Evolutionary conservation across 2,888 invertebrate species (phyloP), one percentile per base, ranked within the genome.

Genomic region (Thymelicus lineola): DNA sequence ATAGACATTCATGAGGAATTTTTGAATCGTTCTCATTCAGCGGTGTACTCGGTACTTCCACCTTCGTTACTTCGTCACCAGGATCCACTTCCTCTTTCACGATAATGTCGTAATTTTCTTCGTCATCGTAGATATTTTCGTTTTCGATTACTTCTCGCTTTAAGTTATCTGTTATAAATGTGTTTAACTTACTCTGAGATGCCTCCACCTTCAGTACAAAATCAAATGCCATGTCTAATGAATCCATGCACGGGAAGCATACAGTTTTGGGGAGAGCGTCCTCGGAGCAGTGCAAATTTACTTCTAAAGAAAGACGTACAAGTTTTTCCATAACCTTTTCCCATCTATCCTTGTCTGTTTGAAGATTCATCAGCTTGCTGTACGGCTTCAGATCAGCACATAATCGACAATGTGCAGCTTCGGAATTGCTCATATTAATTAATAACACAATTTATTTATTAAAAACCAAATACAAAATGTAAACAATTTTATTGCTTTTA

Each of bases 121-220:
- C 53, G 20, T 14, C 1, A 35, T 55, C 14, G 35, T 0, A 55
- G 0, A 7, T 35, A 28, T 28, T 0, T 7, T 50, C 15, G 14
- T 45, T 45, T 6, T 55, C 55, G 35, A 9, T 10, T 14, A 58
- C 17, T 36, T 67, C 68, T 10, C 46, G 15, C 42, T 67, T 60
- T 4, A 67, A 86, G 28, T 85, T 85, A 45, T 80, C 75, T 66
- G 76, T 77, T 4, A 73, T 72, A n/a, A 84, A 72, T 45, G 80
- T 76, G 20, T 74, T 76, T 50, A 90, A 67, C 0, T 80, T 73
- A 0, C 60, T 72, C 74, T 91, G 90, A 0, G 90, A 86, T 28
- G 75, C 77, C 69, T 91, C 85, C n/a, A 91, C 77, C 1, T 75
- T 72, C 6, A 76, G 61, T 12, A 89, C 79, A 68, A 91, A 89